These are phyloP conservation scores for Melanotus villosus DNA, from an alignment of 2,888 invertebrate genomes.

Conservation along the genomic window DNA sequence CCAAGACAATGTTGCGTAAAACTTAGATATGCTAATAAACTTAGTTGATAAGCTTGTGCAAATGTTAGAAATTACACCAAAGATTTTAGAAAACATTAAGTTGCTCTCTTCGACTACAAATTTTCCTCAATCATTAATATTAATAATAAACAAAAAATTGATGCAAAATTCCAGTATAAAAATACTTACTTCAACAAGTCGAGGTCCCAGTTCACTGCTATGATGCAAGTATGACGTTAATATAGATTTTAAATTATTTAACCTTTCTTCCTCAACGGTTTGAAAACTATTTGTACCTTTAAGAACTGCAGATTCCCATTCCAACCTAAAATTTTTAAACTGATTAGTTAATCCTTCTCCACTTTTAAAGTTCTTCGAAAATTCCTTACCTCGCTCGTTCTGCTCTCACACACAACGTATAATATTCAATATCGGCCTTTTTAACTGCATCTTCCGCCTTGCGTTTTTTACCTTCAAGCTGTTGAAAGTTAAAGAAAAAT, in stretches of 20 bases:
- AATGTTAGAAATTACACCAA: too few relatives aligned
- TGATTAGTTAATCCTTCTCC: neutral
- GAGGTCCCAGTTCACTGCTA: constrained; percentile 82
- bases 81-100: too few relatives aligned
- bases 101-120: too few relatives aligned
- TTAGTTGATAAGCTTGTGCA: too few relatives aligned
- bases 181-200: constrained; percentile 76
- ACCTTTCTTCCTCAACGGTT: constrained; percentile 89
- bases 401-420: constrained; percentile 90
- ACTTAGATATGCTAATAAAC: too few relatives aligned
- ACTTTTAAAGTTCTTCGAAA: neutral
- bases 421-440: constrained; percentile 94
- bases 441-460: constrained; percentile 93
- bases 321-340: constrained; percentile 78
- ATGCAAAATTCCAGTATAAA: neutral
- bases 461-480: constrained; percentile 89
- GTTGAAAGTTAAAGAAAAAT: constrained; percentile 23
- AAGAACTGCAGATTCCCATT: constrained; percentile 92
- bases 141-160: too few relatives aligned
- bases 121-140: too few relatives aligned
- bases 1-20: too few relatives aligned
- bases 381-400: constrained; percentile 82
- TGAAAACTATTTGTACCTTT: constrained; percentile 91
- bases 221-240: constrained; percentile 77
- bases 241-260: constrained; percentile 83